Evolutionary conservation across 2,113 vertebrate species (phyloP).

Genomic region (Oncorhynchus kisutch): DNA sequence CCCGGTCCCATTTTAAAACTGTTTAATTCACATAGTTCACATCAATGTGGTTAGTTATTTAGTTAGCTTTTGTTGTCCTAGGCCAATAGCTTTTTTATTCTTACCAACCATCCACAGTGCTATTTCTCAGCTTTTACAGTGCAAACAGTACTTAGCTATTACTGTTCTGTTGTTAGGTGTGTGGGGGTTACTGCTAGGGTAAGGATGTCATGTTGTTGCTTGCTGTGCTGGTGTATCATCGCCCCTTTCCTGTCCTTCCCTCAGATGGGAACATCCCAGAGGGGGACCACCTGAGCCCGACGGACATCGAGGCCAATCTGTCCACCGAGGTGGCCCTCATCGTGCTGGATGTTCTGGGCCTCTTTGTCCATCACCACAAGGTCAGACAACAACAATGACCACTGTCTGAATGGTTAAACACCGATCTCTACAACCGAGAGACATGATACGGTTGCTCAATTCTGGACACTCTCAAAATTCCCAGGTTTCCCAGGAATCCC

Average conservation of each 20-base stretch:
- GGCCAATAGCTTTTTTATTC: not conserved
- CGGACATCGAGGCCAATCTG: constrained; percentile 90
- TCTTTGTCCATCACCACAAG: constrained; percentile 92
- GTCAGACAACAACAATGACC: constrained; percentile 57
- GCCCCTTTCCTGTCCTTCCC: constrained; percentile 2
- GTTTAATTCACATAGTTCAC: too few relatives aligned
- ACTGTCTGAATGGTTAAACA: too few relatives aligned
- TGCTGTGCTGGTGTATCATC: not conserved
- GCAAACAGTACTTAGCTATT: too few relatives aligned
- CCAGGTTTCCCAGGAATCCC: too few relatives aligned
- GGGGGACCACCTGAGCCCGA: constrained; percentile 86
- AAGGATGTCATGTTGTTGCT: not conserved
- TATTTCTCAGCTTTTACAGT: too few relatives aligned
- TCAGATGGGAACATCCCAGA: constrained; percentile 80
- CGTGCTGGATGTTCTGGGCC: constrained; percentile 88
- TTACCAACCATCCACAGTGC: too few relatives aligned
- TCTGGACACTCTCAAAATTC: too few relatives aligned
- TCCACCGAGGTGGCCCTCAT: constrained; percentile 93
- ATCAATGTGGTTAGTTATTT: too few relatives aligned
- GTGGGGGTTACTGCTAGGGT: too few relatives aligned
- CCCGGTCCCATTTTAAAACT: too few relatives aligned
- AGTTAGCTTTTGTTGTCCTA: too few relatives aligned
- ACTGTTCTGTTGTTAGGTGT: too few relatives aligned
- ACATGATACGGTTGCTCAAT: not conserved
- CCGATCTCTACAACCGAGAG: not conserved